Evolutionary conservation across 92 coral and sea anemone species (phyloP), one percentile per base, ranked within the genome.

Genomic region (Palythoa caribaeorum): DNA sequence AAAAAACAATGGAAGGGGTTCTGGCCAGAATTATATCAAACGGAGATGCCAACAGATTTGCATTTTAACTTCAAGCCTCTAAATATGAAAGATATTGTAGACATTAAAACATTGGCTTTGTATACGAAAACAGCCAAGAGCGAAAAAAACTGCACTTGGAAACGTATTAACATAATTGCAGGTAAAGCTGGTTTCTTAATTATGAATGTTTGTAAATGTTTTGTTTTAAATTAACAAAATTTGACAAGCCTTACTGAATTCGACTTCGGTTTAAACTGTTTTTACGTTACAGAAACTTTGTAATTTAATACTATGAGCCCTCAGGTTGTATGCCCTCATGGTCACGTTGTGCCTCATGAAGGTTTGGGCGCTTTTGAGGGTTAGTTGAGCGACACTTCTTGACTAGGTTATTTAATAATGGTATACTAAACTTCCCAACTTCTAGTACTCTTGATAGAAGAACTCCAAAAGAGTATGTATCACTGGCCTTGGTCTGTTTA

Each of bases 61-160:
- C 28, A 28, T 28, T 28, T 28, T 28, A 28, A 28, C 28, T 28
- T 28, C 28, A 28, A 0, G 28, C 28, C 28, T 28, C 28, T 28
- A 28, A 28, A 28, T 28, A 28, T 28, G 28, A 28, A 28, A 0
- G 28, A 28, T 28, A 28, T 28, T 28, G 28, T 28, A 28, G 28
- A 28, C 28, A 28, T 28, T 28, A 28, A 53, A 15, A 53, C 73
- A 10, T 68, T 68, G 73, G 28, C 28, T 28, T 28, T 28, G 28
- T 68, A 68, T 68, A 68, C 11, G 73, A 68, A 68, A 68, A 68
- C 73, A 10, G 73, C 73, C 73, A 68, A 68, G 73, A 68, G 73
- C 17, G 11, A 68, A 28, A 28, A 28, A 28, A 68, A 8, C 11
- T 68, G 17, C 21, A 68, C 73, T 68, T 20, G 36, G 73, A 68